phyloP scores from a whole-genome alignment of 2,113 vertebrate species.

The Chlamydotis undulata region DNA sequence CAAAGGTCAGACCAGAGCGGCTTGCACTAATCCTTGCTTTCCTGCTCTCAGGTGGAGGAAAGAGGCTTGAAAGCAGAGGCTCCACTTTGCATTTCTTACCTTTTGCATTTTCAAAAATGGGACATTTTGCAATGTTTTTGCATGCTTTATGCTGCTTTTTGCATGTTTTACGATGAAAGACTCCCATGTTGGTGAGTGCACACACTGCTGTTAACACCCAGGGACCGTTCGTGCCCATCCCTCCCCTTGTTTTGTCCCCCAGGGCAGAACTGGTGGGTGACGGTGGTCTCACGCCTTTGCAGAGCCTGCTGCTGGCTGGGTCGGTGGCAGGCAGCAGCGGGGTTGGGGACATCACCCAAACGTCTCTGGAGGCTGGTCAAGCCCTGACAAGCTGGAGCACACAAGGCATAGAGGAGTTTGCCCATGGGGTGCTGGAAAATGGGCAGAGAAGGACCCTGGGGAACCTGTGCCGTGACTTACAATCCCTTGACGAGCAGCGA shows the following conservation, averaged over 20 bases:
- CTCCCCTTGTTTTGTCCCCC: neutral
- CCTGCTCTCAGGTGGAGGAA: neutral
- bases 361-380: neutral
- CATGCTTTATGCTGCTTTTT: neutral
- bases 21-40: neutral
- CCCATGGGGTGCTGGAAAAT: neutral
- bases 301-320: neutral
- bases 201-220: neutral
- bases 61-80: neutral
- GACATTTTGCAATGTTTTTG: neutral
- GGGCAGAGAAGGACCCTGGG: neutral
- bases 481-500: neutral
- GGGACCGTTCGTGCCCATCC: neutral
- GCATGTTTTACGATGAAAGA: neutral
- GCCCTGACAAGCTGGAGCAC: neutral
- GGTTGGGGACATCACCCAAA: neutral
- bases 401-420: neutral
- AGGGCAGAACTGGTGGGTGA: neutral
- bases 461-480: neutral
- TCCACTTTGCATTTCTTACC: neutral
- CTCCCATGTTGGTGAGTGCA: neutral
- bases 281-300: neutral
- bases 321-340: rapidly evolving
- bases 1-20: neutral
- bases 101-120: neutral